These are phyloP conservation scores for Bombus breviceps DNA, from an alignment of 1,140 invertebrate species.

Conservation along the genomic window DNA sequence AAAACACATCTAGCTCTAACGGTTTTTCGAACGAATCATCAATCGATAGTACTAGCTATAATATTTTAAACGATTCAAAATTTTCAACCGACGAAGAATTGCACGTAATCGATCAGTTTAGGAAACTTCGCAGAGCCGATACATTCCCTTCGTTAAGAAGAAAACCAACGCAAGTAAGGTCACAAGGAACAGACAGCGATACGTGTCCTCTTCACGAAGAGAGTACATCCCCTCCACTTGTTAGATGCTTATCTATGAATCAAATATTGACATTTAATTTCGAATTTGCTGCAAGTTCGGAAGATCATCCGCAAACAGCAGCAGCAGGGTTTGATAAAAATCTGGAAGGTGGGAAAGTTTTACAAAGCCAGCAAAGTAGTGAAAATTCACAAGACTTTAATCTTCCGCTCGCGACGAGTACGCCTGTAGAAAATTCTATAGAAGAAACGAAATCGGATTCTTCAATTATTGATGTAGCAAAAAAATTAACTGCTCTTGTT, in stretches of 20 bases:
- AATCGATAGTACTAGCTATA: slow-evolving; percentile 77
- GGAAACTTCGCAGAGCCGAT: background rate
- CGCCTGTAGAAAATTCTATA: background rate
- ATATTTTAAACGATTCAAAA: slow-evolving; percentile 72
- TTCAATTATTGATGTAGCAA: background rate
- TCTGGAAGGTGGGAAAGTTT: background rate
- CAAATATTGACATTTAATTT: slow-evolving; percentile 12
- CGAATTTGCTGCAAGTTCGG: background rate
- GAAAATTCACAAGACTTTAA: background rate
- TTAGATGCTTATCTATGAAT: slow-evolving; percentile 9
- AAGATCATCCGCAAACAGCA: background rate
- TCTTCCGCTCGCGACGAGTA: slow-evolving; percentile 6
- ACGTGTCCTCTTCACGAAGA: slow-evolving; percentile 4
- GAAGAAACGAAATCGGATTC: background rate
- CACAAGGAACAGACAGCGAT: background rate
- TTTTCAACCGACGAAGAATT: slow-evolving; percentile 58
- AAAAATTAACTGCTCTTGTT: background rate
- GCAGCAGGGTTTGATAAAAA: background rate
- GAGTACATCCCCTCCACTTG: background rate
- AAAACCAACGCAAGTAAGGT: background rate
- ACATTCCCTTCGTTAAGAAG: slow-evolving; percentile 16
- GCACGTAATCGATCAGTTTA: background rate
- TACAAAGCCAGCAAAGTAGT: background rate
- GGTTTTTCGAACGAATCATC: slow-evolving; percentile 72
- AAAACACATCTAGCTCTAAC: slow-evolving; percentile 66